Conservation (phyloP, 2,113 vertebrate species). For the Cinclus cinclus region DNA sequence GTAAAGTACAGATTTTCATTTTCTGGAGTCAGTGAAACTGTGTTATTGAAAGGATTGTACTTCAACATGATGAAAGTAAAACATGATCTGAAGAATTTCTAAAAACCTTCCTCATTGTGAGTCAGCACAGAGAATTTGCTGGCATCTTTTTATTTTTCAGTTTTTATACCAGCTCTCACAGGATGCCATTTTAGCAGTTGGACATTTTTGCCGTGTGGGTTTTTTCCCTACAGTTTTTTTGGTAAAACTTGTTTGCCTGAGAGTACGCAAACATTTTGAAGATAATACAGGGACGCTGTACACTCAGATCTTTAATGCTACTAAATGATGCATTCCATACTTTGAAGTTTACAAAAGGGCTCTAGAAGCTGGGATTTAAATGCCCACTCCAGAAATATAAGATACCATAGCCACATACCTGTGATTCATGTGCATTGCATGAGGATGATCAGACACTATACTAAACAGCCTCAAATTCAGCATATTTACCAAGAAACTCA, state of each 20-base stretch:
- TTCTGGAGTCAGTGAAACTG: neutral
- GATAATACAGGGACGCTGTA: neutral
- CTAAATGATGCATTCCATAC: neutral
- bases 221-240: neutral
- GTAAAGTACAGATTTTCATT: neutral
- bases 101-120: neutral
- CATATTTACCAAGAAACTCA: neutral
- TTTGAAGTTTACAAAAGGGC: neutral
- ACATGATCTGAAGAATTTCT: neutral
- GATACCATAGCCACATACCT: neutral
- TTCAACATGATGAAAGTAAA: neutral
- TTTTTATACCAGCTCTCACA: neutral
- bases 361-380: neutral
- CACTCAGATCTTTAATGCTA: neutral
- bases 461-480: neutral
- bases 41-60: neutral
- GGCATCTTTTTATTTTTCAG: neutral
- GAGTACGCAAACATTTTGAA: neutral
- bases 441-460: neutral
- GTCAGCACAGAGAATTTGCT: neutral
- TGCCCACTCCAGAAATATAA: neutral
- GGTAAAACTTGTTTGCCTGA: neutral
- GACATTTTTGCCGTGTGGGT: neutral
- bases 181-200: neutral
- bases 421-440: neutral